phyloP scores from a whole-genome alignment of 2,888 invertebrate genomes.

The Drosophila demipolita region DNA sequence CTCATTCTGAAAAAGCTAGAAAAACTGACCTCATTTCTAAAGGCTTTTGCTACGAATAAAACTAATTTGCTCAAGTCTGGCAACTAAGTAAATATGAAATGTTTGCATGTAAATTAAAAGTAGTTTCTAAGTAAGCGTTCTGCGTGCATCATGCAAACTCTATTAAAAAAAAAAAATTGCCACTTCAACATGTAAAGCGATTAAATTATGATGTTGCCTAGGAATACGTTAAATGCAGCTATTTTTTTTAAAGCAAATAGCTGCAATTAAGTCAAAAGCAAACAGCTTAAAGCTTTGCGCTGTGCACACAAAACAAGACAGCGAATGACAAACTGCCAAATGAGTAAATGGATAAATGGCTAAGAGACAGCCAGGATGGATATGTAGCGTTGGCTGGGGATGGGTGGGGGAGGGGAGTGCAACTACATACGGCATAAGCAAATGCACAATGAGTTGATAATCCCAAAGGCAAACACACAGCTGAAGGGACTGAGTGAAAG shows the following conservation, averaged over 20 bases:
- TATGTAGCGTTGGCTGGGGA: not conserved
- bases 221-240: constrained; percentile 28
- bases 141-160: not conserved
- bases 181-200: not conserved
- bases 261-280: constrained; percentile 57
- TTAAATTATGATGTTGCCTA: constrained; percentile 5
- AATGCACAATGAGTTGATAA: constrained; percentile 77
- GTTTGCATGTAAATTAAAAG: not conserved
- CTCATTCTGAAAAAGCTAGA: no score
- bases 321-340: constrained; percentile 50
- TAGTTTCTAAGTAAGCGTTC: not conserved
- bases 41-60: not conserved
- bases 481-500: not conserved
- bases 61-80: not conserved
- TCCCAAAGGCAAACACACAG: constrained; percentile 69
- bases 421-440: constrained; percentile 39
- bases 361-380: constrained; percentile 30
- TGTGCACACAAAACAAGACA: constrained; percentile 35
- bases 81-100: not conserved
- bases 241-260: constrained; percentile 45
- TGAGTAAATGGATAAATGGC: constrained; percentile 58
- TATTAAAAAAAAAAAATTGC: not conserved
- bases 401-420: not conserved
- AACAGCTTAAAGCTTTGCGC: constrained; percentile 47
- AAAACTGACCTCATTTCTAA: not conserved